Percentiles rank a stretch among this genome's conserved stretches.
These are phyloP conservation scores for Himalopsyche anomala DNA, from an alignment of 2,888 invertebrate species.

Conservation along the genomic window DNA sequence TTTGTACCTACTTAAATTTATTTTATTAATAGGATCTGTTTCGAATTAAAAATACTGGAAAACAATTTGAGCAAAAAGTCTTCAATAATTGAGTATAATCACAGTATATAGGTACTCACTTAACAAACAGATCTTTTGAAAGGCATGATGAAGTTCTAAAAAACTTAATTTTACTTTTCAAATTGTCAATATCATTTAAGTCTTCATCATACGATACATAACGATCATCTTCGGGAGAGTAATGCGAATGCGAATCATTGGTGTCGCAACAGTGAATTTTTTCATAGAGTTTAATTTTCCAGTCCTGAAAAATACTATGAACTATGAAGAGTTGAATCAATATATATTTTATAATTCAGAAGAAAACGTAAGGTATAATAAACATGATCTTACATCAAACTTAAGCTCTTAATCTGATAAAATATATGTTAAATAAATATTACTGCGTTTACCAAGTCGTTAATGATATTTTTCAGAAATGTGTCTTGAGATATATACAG, in stretches of 20 bases:
- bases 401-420: too few relatives aligned
- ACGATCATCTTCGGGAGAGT: not conserved
- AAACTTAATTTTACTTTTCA: not conserved
- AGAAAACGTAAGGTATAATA: too few relatives aligned
- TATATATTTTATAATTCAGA: too few relatives aligned
- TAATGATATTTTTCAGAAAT: not conserved
- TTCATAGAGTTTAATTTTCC: not conserved
- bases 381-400: too few relatives aligned
- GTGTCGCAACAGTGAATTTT: not conserved
- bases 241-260: not conserved
- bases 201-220: constrained; percentile 1
- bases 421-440: not conserved
- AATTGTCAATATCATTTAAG: not conserved
- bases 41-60: too few relatives aligned
- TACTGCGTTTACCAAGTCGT: constrained; percentile 26
- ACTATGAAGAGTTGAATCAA: not conserved
- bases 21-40: too few relatives aligned
- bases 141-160: not conserved
- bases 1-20: too few relatives aligned
- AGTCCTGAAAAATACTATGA: not conserved
- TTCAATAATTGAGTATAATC: too few relatives aligned
- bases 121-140: not conserved
- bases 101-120: not conserved
- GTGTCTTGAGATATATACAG: constrained; percentile 19
- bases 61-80: too few relatives aligned